phyloP scores from a whole-genome alignment of 1,140 invertebrate species.

The Matsumurasca onukii region DNA sequence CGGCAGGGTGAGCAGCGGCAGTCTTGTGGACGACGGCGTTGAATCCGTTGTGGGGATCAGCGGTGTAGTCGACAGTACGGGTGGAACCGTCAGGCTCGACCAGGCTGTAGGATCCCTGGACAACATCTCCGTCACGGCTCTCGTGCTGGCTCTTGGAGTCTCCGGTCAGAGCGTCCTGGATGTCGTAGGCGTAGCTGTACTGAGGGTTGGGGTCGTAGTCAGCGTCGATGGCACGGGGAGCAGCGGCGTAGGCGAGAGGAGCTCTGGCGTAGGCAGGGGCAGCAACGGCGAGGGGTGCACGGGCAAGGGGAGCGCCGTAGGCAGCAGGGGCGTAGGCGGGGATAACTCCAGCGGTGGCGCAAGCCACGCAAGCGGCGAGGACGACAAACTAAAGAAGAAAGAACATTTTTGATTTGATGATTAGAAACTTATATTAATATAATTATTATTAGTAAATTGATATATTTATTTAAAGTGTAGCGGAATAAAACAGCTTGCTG shows the following conservation, averaged over 20 bases:
- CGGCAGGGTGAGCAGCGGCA: not conserved
- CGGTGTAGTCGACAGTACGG: too few species aligned
- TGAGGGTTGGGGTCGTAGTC: too few species aligned
- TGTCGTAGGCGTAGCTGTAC: too few species aligned
- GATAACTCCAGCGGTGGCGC: conserved; percentile 40
- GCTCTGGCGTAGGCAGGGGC: conserved; percentile 41
- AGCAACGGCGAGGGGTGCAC: conserved; percentile 42
- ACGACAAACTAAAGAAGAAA: conserved; percentile 46
- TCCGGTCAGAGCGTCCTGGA: too few species aligned
- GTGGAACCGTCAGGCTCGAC: too few species aligned
- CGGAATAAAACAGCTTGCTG: too few species aligned
- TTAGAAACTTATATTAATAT: not conserved
- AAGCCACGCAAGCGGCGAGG: conserved; percentile 43
- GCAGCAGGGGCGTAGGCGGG: conserved; percentile 21
- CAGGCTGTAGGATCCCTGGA: too few species aligned
- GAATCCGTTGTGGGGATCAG: too few species aligned
- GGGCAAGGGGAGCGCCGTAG: conserved; percentile 32
- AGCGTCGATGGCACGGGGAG: conserved; percentile 43
- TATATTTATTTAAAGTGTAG: not conserved
- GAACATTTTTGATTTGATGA: too few species aligned
- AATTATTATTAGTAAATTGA: not conserved
- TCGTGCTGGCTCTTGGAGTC: too few species aligned
- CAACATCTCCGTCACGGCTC: too few species aligned
- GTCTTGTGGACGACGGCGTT: conserved; percentile 31
- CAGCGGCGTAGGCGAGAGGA: conserved; percentile 40